These are phyloP conservation scores for Pelochelys cantorii DNA, from an alignment of 2,797 vertebrate species.

Conservation along the genomic window DNA sequence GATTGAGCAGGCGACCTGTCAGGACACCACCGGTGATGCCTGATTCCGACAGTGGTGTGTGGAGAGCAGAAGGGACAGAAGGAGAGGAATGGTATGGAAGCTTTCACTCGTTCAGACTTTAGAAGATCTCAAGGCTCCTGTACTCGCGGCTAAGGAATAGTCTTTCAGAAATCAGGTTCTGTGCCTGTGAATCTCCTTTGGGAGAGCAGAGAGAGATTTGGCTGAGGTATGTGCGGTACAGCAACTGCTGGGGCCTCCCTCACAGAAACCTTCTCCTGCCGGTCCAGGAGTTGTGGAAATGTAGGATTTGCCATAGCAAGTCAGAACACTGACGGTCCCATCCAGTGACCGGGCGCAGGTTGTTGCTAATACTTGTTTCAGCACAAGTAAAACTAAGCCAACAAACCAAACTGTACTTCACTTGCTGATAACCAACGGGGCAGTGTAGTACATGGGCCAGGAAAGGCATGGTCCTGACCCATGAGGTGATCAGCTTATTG, in stretches of 20 bases:
- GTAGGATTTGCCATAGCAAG: not conserved
- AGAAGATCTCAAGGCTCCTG: not conserved
- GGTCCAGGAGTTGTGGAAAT: not conserved
- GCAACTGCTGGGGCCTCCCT: not conserved
- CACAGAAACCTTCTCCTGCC: not conserved
- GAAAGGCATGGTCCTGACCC: not conserved
- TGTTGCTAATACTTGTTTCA: not conserved
- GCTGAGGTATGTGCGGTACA: rapidly evolving
- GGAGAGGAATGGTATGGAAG: not conserved
- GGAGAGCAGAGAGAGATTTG: rapidly evolving
- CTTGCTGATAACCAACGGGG: not conserved
- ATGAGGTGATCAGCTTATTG: not conserved
- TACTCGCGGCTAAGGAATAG: not conserved
- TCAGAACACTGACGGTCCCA: not conserved
- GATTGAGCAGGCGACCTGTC: too few species aligned
- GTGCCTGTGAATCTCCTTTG: not conserved
- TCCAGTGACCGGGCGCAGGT: not conserved
- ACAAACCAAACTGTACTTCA: not conserved
- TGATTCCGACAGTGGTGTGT: not conserved
- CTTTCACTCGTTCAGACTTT: not conserved
- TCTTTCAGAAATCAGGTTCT: not conserved
- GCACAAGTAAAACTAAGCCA: not conserved
- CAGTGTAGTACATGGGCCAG: not conserved
- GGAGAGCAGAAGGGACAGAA: not conserved
- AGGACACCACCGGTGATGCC: too few species aligned